Evolutionary conservation across 2,888 invertebrate species (phyloP).

Genomic region (Scaptomyza caliginosa): DNA sequence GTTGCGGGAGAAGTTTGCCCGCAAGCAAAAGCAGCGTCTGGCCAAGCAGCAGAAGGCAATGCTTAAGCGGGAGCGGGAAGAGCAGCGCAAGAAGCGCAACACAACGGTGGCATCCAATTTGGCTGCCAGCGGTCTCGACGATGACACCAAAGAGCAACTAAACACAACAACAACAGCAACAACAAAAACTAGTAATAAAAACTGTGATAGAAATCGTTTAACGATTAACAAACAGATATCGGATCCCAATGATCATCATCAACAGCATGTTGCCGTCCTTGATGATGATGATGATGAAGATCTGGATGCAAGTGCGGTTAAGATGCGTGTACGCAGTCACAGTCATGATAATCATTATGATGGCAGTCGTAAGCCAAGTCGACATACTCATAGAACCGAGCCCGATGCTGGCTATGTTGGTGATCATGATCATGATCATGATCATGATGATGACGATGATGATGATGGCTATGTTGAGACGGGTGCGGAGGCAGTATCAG

Average conservation of each 20-base stretch:
- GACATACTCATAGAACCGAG: slow-evolving; percentile 19
- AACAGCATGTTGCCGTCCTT: too few species aligned
- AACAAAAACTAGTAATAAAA: slow-evolving; percentile 6
- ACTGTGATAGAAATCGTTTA: slow-evolving; percentile 64
- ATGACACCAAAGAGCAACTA: slow-evolving; percentile 40
- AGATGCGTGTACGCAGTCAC: slow-evolving; percentile 64
- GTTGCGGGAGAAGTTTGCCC: slow-evolving; percentile 82
- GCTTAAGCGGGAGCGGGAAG: slow-evolving; percentile 67
- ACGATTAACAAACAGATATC: slow-evolving; percentile 52
- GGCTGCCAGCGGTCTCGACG: slow-evolving; percentile 59
- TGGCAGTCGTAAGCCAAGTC: slow-evolving; percentile 22
- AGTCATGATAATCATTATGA: slow-evolving; percentile 67
- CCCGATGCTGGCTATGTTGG: slow-evolving; percentile 20
- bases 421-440: slow-evolving; percentile 18
- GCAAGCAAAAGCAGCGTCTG: slow-evolving; percentile 80
- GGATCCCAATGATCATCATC: slow-evolving; percentile 12
- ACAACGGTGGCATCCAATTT: slow-evolving; percentile 68
- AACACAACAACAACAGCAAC: slow-evolving; percentile 7
- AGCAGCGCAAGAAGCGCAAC: slow-evolving; percentile 73
- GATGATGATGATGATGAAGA: slow-evolving; percentile 12
- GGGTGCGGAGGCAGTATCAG: slow-evolving; percentile 65
- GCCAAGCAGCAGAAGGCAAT: slow-evolving; percentile 76
- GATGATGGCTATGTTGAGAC: slow-evolving; percentile 53
- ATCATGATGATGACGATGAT: slow-evolving; percentile 25
- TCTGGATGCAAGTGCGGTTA: slow-evolving; percentile 20